These are phyloP conservation scores for Pionites leucogaster DNA, from an alignment of 2,113 vertebrate species.

Conservation along the genomic window DNA sequence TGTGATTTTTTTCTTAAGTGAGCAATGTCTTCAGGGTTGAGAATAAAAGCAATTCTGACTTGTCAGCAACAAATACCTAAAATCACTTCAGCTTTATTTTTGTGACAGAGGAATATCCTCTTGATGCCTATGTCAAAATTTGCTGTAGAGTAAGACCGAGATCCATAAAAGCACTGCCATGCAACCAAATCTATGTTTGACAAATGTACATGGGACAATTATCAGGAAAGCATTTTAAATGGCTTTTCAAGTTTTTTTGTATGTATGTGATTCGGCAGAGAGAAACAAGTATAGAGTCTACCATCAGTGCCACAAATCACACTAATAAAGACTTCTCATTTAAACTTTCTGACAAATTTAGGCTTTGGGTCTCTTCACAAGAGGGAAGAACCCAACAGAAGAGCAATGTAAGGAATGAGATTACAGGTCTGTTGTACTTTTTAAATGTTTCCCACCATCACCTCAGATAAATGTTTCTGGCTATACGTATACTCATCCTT, in stretches of 20 bases:
- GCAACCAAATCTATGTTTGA: not conserved
- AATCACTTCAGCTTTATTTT: not conserved
- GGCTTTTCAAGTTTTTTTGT: not conserved
- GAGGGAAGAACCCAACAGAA: not conserved
- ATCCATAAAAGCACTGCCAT: not conserved
- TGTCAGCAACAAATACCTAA: not conserved
- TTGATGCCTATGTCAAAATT: not conserved
- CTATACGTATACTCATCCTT: not conserved
- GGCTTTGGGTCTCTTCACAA: not conserved
- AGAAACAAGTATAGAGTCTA: not conserved
- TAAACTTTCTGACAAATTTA: not conserved
- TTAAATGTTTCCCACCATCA: not conserved
- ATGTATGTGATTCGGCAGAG: not conserved
- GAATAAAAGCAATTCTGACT: constrained; percentile 6
- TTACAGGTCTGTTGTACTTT: not conserved
- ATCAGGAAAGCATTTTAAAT: not conserved
- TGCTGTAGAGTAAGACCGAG: not conserved
- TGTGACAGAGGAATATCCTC: not conserved
- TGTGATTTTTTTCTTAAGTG: not conserved
- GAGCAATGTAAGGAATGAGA: not conserved
- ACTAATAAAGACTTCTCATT: not conserved
- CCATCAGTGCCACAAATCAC: not conserved
- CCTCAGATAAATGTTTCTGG: not conserved
- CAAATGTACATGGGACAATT: not conserved
- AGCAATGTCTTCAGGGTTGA: not conserved